Conservation (phyloP, 1,140 invertebrate species). For the Drosophila sproati region DNA sequence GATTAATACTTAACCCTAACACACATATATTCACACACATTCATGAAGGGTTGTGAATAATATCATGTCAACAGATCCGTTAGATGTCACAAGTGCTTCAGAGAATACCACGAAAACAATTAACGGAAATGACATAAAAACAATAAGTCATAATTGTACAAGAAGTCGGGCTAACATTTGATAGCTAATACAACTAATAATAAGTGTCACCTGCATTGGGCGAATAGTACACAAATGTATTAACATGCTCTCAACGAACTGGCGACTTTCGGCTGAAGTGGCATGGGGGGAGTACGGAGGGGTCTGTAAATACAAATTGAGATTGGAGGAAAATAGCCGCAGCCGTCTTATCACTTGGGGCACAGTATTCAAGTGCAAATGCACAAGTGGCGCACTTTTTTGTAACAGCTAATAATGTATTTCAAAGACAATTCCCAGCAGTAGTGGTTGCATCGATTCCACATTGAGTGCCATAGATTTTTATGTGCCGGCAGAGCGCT, state of each 20-base stretch:
- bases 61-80: slow-evolving; percentile 24
- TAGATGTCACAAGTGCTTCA: slow-evolving; percentile 24
- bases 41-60: slow-evolving; percentile 3
- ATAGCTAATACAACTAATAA: slow-evolving; percentile 17
- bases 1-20: slow-evolving; percentile 4
- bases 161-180: slow-evolving; percentile 13
- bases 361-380: slow-evolving; percentile 72
- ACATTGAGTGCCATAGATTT: slow-evolving; percentile 46
- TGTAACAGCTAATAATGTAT: slow-evolving; percentile 31
- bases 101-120: slow-evolving; percentile 33
- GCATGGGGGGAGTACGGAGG: no score
- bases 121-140: slow-evolving; percentile 48
- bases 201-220: slow-evolving; percentile 11
- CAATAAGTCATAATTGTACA: slow-evolving; percentile 27
- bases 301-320: slow-evolving; percentile 55
- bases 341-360: slow-evolving; percentile 60
- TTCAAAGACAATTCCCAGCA: slow-evolving; percentile 34
- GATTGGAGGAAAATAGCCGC: slow-evolving; percentile 51
- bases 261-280: slow-evolving; percentile 46
- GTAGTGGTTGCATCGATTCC: slow-evolving; percentile 30
- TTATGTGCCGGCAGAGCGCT: slow-evolving; percentile 6
- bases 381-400: slow-evolving; percentile 55
- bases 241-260: slow-evolving; percentile 6
- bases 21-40: not conserved
- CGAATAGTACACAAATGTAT: not conserved